Evolutionary conservation across 2,888 invertebrate species (phyloP).

Genomic region (Ennomos erosarius): DNA sequence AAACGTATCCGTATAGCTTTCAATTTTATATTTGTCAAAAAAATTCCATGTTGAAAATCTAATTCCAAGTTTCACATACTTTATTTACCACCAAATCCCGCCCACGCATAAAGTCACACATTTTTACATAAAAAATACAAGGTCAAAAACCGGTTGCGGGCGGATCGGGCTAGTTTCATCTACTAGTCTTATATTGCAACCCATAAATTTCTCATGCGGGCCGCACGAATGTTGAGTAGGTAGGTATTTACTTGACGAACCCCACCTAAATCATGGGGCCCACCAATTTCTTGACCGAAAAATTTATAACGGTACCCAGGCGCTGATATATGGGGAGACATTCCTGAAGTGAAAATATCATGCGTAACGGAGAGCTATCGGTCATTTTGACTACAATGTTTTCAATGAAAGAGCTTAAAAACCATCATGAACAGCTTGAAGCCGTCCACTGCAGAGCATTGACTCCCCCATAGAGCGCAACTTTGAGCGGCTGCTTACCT

Average conservation of each 20-base stretch:
- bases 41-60: background rate
- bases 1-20: no score
- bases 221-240: conserved; percentile 63
- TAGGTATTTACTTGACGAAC: conserved; percentile 67
- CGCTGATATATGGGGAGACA: conserved; percentile 65
- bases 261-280: conserved; percentile 68
- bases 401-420: background rate
- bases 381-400: background rate
- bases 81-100: conserved; percentile 33
- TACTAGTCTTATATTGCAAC: conserved; percentile 72
- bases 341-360: conserved; percentile 44
- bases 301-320: conserved; percentile 75
- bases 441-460: no score
- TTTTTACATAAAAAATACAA: conserved; percentile 57
- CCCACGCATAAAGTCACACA: conserved; percentile 37
- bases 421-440: no score
- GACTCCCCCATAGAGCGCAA: no score
- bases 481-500: no score
- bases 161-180: conserved; percentile 61
- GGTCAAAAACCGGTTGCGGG: conserved; percentile 48
- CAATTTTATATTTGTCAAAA: no score
- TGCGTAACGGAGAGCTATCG: conserved; percentile 30
- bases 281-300: conserved; percentile 83
- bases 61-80: conserved; percentile 22
- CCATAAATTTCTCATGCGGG: conserved; percentile 69